A percentile compares a stretch with the other conserved stretches of the same genome.
Evolutionary conservation across 2,797 vertebrate genomes (phyloP).

Genomic region (Neopelma chrysocephalum): DNA sequence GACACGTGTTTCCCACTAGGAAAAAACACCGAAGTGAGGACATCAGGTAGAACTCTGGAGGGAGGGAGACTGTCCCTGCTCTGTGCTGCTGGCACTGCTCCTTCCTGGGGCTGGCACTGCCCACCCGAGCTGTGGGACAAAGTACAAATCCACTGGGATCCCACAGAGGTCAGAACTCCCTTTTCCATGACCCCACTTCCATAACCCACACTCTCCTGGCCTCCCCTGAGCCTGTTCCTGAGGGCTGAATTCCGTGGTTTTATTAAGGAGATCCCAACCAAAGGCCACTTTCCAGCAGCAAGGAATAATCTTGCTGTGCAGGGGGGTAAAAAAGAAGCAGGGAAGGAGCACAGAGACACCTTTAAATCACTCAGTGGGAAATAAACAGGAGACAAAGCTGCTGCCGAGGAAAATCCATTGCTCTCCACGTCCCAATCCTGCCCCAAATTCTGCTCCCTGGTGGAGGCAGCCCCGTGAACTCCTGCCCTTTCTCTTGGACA

Average conservation of each 20-base stretch:
- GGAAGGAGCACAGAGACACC: background rate
- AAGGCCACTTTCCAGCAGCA: background rate
- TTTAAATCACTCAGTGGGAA: background rate
- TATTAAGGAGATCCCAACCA: rapidly evolving
- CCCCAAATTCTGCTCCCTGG: rapidly evolving
- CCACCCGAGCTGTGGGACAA: background rate
- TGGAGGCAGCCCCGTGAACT: background rate
- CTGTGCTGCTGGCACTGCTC: background rate
- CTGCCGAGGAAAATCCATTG: background rate
- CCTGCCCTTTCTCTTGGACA: background rate
- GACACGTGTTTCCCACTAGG: rapidly evolving
- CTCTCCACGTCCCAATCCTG: background rate
- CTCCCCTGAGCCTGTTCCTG: background rate
- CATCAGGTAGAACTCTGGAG: rapidly evolving
- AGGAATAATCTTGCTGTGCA: background rate
- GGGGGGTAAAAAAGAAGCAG: background rate
- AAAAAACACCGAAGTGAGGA: background rate
- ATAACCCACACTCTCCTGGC: background rate
- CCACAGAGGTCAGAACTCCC: background rate
- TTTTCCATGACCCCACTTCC: background rate
- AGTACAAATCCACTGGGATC: background rate
- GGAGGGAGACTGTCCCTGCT: background rate
- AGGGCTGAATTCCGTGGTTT: background rate
- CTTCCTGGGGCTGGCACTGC: background rate
- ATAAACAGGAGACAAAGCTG: background rate